phyloP scores from a whole-genome alignment of 2,888 invertebrate species.

The Ptychoptera albimana region DNA sequence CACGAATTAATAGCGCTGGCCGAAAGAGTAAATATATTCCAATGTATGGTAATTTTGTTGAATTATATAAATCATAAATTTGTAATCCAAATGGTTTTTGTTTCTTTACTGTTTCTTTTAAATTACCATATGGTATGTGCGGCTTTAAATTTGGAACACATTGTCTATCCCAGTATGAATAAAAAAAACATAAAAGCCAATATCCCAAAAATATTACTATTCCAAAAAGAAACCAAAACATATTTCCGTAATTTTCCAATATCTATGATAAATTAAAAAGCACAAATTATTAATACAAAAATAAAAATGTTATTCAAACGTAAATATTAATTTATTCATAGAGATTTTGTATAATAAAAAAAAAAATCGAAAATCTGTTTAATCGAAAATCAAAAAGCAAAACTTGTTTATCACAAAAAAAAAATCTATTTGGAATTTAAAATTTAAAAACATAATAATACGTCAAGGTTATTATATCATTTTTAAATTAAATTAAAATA shows the following conservation, averaged over 20 bases:
- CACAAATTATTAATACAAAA: too few relatives aligned
- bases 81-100: slow-evolving; percentile 43
- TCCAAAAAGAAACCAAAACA: neutral
- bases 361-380: too few relatives aligned
- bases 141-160: slow-evolving; percentile 40
- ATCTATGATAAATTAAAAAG: too few relatives aligned
- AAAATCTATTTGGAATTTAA: too few relatives aligned
- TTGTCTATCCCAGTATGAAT: slow-evolving; percentile 38
- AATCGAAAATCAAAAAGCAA: too few relatives aligned
- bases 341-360: too few relatives aligned
- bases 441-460: too few relatives aligned
- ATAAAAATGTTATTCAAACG: too few relatives aligned
- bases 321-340: too few relatives aligned
- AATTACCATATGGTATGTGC: slow-evolving; percentile 44
- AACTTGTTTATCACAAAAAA: too few relatives aligned
- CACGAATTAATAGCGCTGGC: slow-evolving; percentile 42
- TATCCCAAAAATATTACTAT: neutral
- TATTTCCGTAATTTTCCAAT: neutral
- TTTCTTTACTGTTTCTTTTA: slow-evolving; percentile 36
- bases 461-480: too few relatives aligned
- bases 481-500: too few relatives aligned
- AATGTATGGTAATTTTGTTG: slow-evolving; percentile 24
- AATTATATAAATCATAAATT: slow-evolving; percentile 39
- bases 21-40: slow-evolving; percentile 46
- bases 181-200: slow-evolving; percentile 13